Base-by-base conservation (phyloP, 2,113 vertebrate species). In the Perognathus longimembris region DNA sequence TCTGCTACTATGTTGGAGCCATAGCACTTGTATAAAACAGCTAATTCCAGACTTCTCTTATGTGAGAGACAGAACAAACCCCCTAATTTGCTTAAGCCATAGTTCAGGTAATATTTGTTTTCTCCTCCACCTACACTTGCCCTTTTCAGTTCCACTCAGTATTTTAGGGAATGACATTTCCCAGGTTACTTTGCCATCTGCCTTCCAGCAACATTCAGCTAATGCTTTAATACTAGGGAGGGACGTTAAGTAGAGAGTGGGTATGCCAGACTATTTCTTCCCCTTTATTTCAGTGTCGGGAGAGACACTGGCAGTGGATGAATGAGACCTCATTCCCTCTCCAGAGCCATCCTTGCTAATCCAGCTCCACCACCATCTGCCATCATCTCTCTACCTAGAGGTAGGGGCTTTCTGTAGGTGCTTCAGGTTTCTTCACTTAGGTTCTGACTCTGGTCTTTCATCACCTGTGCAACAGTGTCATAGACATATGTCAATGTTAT, bases 141-240 rank as follows among this genome's bases (percentile, higher is more conserved):
- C 14, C 34, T 96, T 75, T 59, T 86, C 73, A 84, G 4, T 70
- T 71, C 18, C 21, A 76, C 17, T 87, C 32, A 74, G 7, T 70
- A 14, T 83, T 89, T 79, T 76, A 78, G 15, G 22, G 36, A 86
- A 89, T 42, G 81, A 9, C 8, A 76, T 36, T 93, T 89, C 54
- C 75, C 36, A 75, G 28, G 10, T 38, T 54, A 40, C 22, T 32
- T 91, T 22, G 54, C 17, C 75, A 81, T 77, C 64, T 66, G 18
- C 36, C 61, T 61, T 73, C 17, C 38, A 45, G 45, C 69, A 36
- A 40, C 28, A 34, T 61, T 70, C 32, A 89, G 10, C 59, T 67
- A 74, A 40, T 24, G 8, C 30, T 20, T 40, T 90, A 80, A 57
- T 40, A 18, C 28, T 0, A 4, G 28, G 75, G 32, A 32, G 7